Conservation (phyloP, 2,113 vertebrate species). For the Phalacrocorax pelagicus region DNA sequence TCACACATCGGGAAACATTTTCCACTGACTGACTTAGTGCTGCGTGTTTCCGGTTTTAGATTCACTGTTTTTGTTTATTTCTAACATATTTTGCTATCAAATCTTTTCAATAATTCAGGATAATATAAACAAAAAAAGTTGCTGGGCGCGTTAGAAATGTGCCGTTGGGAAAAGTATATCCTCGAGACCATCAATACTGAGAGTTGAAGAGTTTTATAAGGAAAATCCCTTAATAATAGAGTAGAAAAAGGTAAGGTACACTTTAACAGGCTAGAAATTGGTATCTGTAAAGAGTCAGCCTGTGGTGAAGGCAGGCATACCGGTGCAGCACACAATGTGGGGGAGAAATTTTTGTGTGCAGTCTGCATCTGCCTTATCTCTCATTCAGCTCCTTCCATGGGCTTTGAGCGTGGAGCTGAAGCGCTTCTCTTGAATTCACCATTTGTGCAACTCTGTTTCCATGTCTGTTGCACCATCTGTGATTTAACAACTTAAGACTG, state of each 20-base stretch:
- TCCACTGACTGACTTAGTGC: not conserved
- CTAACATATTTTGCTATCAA: not conserved
- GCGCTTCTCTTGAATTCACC: not conserved
- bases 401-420: not conserved
- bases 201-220: not conserved
- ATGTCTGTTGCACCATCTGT: not conserved
- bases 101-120: not conserved
- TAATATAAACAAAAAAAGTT: not conserved
- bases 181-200: not conserved
- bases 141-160: not conserved
- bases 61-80: not conserved
- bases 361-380: not conserved
- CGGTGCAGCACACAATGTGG: too few relatives aligned
- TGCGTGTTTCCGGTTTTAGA: not conserved
- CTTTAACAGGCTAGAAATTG: not conserved
- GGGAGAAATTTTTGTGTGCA: not conserved
- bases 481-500: not conserved
- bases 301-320: not conserved
- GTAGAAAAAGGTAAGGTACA: not conserved
- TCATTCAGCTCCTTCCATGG: not conserved
- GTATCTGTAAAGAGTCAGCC: not conserved
- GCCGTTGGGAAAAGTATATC: not conserved
- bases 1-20: not conserved
- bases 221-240: not conserved
- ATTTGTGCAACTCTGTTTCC: rapidly evolving